Evolutionary conservation across 2,113 vertebrate species (phyloP).

Genomic region (Ictalurus punctatus): DNA sequence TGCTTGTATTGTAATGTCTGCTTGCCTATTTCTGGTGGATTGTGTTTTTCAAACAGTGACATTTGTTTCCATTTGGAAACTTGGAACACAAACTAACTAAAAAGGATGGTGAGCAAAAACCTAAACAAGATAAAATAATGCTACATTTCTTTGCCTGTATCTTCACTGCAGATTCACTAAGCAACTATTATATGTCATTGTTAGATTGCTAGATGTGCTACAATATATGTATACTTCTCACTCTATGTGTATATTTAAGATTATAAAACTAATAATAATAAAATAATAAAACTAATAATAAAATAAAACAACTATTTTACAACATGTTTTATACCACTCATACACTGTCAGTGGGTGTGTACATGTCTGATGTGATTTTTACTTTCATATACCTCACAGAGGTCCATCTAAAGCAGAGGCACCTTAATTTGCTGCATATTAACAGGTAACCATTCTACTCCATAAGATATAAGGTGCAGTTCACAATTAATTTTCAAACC

Average conservation of each 20-base stretch:
- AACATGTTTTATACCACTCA: neutral
- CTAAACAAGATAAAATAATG: neutral
- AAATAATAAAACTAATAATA: neutral
- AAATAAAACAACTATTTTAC: neutral
- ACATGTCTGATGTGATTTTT: neutral
- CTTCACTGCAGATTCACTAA: neutral
- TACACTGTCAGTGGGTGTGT: neutral
- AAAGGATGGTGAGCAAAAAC: neutral
- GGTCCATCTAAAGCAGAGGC: too few relatives aligned
- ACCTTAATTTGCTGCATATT: too few relatives aligned
- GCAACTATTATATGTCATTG: neutral
- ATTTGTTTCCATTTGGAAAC: neutral
- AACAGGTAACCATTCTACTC: neutral
- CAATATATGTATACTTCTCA: neutral
- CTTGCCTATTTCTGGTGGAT: slow-evolving; percentile 21
- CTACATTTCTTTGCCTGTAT: neutral
- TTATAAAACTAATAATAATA: neutral
- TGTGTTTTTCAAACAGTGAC: slow-evolving; percentile 14
- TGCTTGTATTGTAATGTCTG: slow-evolving; percentile 8
- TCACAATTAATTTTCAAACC: slow-evolving; percentile 11
- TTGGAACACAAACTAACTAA: neutral
- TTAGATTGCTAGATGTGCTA: neutral
- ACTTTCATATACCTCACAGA: neutral
- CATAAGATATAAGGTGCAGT: neutral
- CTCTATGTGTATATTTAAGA: neutral